phyloP scores from a whole-genome alignment of 2,888 invertebrate species.

The Chaitophorus viminalis region DNA sequence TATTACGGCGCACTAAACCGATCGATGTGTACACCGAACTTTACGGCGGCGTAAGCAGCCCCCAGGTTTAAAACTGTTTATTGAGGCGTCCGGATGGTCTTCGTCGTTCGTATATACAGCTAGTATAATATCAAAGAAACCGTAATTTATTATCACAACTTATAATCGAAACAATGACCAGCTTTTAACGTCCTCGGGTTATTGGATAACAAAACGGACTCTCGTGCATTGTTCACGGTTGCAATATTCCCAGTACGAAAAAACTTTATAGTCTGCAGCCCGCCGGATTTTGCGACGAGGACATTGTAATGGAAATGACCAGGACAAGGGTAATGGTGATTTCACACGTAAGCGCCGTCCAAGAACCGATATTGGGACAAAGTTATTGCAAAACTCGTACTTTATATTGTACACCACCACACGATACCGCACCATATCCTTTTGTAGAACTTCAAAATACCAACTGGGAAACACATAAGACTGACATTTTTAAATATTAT shows the following conservation, averaged over 20 bases:
- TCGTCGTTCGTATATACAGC: not conserved
- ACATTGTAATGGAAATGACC: not conserved
- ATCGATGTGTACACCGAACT: not conserved
- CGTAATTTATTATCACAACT: slow-evolving; percentile 36
- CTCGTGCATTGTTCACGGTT: not conserved
- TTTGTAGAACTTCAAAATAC: not conserved
- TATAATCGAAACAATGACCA: slow-evolving; percentile 27
- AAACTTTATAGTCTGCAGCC: not conserved
- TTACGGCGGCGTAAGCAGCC: not conserved
- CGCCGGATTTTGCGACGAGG: not conserved
- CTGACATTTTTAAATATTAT: not conserved
- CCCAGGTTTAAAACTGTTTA: slow-evolving; percentile 17
- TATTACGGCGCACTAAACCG: not conserved
- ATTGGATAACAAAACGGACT: slow-evolving; percentile 12
- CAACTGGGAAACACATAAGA: not conserved
- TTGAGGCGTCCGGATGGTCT: not conserved
- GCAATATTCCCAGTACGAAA: not conserved
- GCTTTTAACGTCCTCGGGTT: slow-evolving; percentile 17
- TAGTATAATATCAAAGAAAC: not conserved
- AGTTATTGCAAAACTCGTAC: not conserved
- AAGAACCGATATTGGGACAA: not conserved
- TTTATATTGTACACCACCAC: not conserved
- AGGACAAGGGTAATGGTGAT: not conserved
- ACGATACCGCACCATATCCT: not conserved
- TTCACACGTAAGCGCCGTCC: not conserved